phyloP scores from a whole-genome alignment of 2,113 vertebrate species.

The Tringa solitaria region DNA sequence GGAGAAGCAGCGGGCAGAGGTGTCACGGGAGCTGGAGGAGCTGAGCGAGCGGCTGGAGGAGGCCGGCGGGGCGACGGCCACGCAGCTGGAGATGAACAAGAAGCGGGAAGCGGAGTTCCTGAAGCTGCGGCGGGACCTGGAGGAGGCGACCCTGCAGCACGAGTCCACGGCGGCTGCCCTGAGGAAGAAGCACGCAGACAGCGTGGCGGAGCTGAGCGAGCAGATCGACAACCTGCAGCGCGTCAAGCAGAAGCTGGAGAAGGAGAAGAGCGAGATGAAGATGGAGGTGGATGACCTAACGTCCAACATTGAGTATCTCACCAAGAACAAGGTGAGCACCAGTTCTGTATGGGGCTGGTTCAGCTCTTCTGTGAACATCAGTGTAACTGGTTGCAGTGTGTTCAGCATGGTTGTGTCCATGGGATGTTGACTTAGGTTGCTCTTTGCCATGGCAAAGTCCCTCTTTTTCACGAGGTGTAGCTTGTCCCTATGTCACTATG shows the following conservation, averaged over 20 bases:
- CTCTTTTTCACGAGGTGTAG: not conserved
- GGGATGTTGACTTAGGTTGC: not conserved
- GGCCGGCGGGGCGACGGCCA: slow-evolving; percentile 81
- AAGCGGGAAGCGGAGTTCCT: slow-evolving; percentile 86
- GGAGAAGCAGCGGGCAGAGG: slow-evolving; percentile 89
- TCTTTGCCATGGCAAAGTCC: not conserved
- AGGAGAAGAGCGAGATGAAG: slow-evolving; percentile 88
- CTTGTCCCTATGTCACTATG: not conserved
- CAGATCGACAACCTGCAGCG: slow-evolving; percentile 90
- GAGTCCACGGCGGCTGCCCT: slow-evolving; percentile 80
- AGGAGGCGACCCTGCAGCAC: slow-evolving; percentile 86
- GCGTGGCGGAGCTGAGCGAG: slow-evolving; percentile 82
- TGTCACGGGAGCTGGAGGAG: slow-evolving; percentile 89
- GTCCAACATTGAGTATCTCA: slow-evolving; percentile 84
- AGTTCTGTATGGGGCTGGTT: not conserved
- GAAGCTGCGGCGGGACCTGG: slow-evolving; percentile 87
- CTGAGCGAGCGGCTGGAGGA: slow-evolving; percentile 90
- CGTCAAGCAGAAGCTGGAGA: slow-evolving; percentile 92
- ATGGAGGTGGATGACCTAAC: slow-evolving; percentile 90
- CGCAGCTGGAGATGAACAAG: slow-evolving; percentile 87
- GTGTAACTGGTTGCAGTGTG: not conserved
- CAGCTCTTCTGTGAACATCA: not conserved
- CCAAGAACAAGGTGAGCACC: slow-evolving; percentile 83
- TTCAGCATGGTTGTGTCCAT: rapidly evolving
- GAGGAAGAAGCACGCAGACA: slow-evolving; percentile 88